Conservation (phyloP, 1,140 invertebrate genomes). For the Bicyclus anynana region DNA sequence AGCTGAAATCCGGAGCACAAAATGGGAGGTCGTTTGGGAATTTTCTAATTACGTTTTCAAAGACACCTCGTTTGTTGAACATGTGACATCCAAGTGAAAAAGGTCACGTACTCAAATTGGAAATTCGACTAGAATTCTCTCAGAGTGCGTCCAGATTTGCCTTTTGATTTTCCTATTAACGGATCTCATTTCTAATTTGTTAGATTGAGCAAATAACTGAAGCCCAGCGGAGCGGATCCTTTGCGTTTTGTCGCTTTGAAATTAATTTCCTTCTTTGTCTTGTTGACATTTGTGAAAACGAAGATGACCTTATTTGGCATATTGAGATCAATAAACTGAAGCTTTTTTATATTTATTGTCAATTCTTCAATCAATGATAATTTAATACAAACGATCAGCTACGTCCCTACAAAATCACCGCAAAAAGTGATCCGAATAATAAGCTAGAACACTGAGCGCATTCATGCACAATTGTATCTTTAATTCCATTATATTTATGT, state of each 20-base stretch:
- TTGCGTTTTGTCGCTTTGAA: neutral
- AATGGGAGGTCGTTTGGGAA: constrained; percentile 66
- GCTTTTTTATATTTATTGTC: too few relatives aligned
- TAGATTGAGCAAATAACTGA: constrained; percentile 18
- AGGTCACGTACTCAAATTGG: constrained; percentile 72
- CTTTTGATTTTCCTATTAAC: constrained; percentile 54
- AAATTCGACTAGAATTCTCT: constrained; percentile 40
- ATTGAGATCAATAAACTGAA: neutral
- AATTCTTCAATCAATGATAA: too few relatives aligned
- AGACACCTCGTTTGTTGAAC: constrained; percentile 71
- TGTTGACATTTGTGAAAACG: neutral
- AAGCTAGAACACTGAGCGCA: too few relatives aligned
- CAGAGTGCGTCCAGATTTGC: constrained; percentile 40
- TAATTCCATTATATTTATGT: too few relatives aligned
- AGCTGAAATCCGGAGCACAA: constrained; percentile 52
- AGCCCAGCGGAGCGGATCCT: neutral
- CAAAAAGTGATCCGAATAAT: too few relatives aligned
- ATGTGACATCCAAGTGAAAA: constrained; percentile 69
- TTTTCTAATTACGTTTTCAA: constrained; percentile 77
- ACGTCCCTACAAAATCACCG: too few relatives aligned
- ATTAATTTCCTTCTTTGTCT: neutral
- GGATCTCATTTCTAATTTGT: constrained; percentile 47
- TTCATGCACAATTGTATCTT: too few relatives aligned
- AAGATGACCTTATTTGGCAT: too few relatives aligned
- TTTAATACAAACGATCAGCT: too few relatives aligned